Evolutionary conservation across 2,888 invertebrate species (phyloP).

Genomic region (Priocnemis perturbator): DNA sequence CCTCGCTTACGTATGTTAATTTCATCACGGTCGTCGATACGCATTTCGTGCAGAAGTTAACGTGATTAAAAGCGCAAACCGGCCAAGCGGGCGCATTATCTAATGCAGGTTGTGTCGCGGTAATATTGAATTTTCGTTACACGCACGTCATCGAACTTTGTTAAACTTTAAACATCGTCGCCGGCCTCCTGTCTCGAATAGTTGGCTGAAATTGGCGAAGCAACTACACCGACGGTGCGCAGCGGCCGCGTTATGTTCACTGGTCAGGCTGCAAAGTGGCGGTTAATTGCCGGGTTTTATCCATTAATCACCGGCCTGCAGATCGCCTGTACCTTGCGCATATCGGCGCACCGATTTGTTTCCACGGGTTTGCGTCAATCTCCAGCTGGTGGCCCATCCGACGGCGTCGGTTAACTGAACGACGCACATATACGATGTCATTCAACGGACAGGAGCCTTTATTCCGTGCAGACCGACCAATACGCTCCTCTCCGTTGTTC

Average conservation of each 20-base stretch:
- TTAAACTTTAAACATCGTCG: conserved; percentile 7
- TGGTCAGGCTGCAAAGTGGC: conserved; percentile 28
- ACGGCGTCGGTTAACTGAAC: background rate
- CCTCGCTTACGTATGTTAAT: too few species aligned
- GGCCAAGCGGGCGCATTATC: too few species aligned
- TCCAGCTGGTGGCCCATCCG: background rate
- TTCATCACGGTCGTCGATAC: too few species aligned
- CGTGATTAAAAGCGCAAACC: too few species aligned
- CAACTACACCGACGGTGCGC: background rate
- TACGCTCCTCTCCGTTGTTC: too few species aligned
- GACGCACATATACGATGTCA: background rate
- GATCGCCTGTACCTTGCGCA: conserved; percentile 9
- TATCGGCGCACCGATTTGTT: conserved; percentile 9
- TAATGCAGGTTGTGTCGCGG: too few species aligned
- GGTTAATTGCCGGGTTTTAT: conserved; percentile 35
- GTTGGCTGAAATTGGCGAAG: background rate
- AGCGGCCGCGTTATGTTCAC: conserved; percentile 5
- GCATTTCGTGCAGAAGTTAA: too few species aligned
- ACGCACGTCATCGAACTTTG: conserved; percentile 7
- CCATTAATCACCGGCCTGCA: conserved; percentile 28
- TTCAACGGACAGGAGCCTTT: background rate
- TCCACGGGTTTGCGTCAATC: conserved; percentile 1
- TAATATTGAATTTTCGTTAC: conserved; percentile 9
- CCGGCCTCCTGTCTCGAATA: background rate
- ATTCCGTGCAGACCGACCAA: background rate